Conservation (phyloP, 2,888 invertebrate species). For the Gryllus longicercus region DNA sequence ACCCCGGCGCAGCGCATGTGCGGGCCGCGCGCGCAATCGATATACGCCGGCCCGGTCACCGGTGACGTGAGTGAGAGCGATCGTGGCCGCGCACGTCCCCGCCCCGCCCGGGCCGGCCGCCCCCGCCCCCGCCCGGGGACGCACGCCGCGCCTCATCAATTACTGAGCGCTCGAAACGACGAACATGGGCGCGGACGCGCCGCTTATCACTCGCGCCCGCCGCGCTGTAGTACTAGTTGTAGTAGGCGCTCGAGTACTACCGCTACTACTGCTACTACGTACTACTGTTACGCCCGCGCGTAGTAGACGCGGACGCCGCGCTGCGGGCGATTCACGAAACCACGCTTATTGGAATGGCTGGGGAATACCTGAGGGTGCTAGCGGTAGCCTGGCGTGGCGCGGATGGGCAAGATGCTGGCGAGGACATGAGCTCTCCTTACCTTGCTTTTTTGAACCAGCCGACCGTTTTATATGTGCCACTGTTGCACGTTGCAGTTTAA, state of each 20-base stretch:
- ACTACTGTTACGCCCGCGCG: not conserved
- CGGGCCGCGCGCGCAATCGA: not conserved
- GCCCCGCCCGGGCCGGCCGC: not conserved
- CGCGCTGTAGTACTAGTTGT: not conserved
- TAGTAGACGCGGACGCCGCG: not conserved
- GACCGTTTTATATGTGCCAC: no score
- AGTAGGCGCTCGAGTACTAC: not conserved
- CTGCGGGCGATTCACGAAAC: no score
- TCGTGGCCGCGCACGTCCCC: not conserved
- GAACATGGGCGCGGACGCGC: not conserved
- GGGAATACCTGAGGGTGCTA: no score
- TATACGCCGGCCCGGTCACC: not conserved
- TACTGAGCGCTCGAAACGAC: not conserved
- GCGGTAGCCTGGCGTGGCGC: no score
- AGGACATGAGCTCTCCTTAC: no score
- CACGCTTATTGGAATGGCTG: no score
- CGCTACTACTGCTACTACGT: not conserved
- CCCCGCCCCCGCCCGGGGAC: not conserved
- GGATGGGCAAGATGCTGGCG: no score
- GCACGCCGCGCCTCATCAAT: not conserved
- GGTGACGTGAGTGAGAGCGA: constrained; percentile 4
- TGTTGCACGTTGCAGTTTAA: no score
- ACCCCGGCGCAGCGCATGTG: constrained; percentile 3
- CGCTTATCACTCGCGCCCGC: not conserved
- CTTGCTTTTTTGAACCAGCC: no score